Base-by-base conservation (phyloP, 2,797 vertebrate species). In the Hippocampus kuda region DNA sequence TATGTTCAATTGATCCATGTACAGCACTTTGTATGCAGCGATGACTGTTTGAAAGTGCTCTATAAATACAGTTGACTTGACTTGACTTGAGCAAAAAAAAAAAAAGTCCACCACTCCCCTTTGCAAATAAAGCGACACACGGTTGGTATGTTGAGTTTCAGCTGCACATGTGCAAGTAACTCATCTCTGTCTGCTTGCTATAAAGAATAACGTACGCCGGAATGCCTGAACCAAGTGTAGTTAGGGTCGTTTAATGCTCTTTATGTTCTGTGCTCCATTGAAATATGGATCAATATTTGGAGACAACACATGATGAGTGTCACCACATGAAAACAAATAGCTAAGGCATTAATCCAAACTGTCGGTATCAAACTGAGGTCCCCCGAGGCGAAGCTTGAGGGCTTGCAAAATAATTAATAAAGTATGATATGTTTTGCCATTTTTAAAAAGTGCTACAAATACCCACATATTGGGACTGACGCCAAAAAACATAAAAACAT, bases 241-340 rank as follows among this genome's bases (percentile, higher is more conserved):
- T 64, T 20, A 46, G 71, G 74, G 51, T 70, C 67, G 72, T 54
- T 1, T 77, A 78, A 78, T 75, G 79, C 76, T 80, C 74, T 74
- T 79, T 81, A 83, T 84, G 79, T 88, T 83, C 77, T 82, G 78
- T 77, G 68, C 76, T 75, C 67, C 69, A 76, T 69, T 83, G 80
- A 81, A 84, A 86, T 82, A 80, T 77, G 86, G 81, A 89, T 90
- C 86, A 73, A 88, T 89, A 87, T 79, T 77, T 74, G 70, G 65
- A 84, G 78, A 87, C 84, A 84, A 87, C 70, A 81, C 79, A 87
- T 81, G 82, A 86, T 81, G 76, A 78, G 81, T 70, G 81, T 80
- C 84, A 78, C 83, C 81, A 78, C 73, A 87, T 77, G 75, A 81
- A 84, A 84, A 82, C 77, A 81, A 77, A 72, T 49, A 62, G 15